Evolutionary conservation across 2,888 invertebrate species (phyloP).

Genomic region (Cetonia aurata): DNA sequence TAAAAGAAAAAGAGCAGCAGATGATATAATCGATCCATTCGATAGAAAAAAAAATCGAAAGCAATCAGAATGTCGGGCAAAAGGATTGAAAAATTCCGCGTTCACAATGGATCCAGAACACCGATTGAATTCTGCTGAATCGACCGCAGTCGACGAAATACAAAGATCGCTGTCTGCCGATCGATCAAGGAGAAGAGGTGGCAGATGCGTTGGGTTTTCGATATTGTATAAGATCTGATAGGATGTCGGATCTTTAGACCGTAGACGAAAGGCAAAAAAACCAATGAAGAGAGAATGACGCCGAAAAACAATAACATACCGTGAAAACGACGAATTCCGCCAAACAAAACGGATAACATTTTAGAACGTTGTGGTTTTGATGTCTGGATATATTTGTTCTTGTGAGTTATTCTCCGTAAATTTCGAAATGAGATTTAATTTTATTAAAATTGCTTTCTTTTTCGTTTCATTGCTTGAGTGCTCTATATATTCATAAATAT

Average conservation of each 20-base stretch:
- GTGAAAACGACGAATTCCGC: slow-evolving; percentile 14
- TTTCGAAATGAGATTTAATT: no score
- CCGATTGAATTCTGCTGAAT: slow-evolving; percentile 16
- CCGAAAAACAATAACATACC: slow-evolving; percentile 24
- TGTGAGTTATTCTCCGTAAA: no score
- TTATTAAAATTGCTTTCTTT: no score
- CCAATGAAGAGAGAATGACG: slow-evolving; percentile 4
- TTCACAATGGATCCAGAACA: slow-evolving; percentile 23
- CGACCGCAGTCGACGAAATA: slow-evolving; percentile 25
- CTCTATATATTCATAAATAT: no score
- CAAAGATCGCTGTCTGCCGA: neutral
- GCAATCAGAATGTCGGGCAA: slow-evolving; percentile 13
- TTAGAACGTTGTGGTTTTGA: no score
- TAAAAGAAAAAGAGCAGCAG: no score
- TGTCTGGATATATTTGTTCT: no score
- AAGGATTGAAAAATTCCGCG: slow-evolving; percentile 31
- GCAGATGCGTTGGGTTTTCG: slow-evolving; percentile 13
- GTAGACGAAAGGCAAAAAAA: slow-evolving; percentile 10
- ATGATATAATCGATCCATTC: no score
- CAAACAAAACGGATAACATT: neutral
- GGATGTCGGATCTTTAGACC: neutral
- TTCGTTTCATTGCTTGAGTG: no score
- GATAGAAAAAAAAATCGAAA: slow-evolving; percentile 5
- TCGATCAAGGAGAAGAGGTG: slow-evolving; percentile 9
- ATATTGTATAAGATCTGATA: slow-evolving; percentile 12